Percentiles rank a stretch among this genome's conserved stretches.
Conservation (phyloP, 2,797 vertebrate species). For the Coreius guichenoti region DNA sequence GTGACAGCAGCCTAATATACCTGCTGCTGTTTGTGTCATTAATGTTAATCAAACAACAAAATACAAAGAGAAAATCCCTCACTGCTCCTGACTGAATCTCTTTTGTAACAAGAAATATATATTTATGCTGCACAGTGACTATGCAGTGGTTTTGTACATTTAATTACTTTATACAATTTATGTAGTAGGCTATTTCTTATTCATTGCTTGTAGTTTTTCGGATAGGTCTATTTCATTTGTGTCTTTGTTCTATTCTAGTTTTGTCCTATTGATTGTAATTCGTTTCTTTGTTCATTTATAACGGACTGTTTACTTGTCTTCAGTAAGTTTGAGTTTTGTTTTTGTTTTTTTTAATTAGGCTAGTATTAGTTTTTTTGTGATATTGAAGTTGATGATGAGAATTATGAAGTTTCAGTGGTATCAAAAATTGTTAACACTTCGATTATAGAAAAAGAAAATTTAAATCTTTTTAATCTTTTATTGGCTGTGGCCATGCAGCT, state of each 20-base stretch:
- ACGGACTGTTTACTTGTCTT: background rate
- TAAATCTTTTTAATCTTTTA: too few species aligned
- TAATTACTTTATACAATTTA: background rate
- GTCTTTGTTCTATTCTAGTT: background rate
- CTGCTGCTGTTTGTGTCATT: too few species aligned
- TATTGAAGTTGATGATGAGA: background rate
- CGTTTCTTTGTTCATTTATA: background rate
- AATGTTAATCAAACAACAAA: background rate
- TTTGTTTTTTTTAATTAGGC: background rate
- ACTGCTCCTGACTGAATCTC: too few species aligned
- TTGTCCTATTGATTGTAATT: background rate
- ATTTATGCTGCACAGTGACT: too few species aligned
- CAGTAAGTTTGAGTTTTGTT: too few species aligned
- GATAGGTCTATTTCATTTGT: background rate
- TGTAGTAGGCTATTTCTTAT: background rate
- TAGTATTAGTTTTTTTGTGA: background rate
- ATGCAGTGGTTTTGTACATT: background rate
- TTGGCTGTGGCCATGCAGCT: background rate
- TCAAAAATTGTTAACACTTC: background rate
- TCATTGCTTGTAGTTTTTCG: too few species aligned
- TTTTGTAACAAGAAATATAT: too few species aligned
- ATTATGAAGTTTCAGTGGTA: background rate
- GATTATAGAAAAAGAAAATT: background rate
- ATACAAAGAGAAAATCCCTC: background rate
- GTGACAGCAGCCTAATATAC: background rate